Conservation (phyloP, 2,888 invertebrate species). For the Morpho helenor region DNA sequence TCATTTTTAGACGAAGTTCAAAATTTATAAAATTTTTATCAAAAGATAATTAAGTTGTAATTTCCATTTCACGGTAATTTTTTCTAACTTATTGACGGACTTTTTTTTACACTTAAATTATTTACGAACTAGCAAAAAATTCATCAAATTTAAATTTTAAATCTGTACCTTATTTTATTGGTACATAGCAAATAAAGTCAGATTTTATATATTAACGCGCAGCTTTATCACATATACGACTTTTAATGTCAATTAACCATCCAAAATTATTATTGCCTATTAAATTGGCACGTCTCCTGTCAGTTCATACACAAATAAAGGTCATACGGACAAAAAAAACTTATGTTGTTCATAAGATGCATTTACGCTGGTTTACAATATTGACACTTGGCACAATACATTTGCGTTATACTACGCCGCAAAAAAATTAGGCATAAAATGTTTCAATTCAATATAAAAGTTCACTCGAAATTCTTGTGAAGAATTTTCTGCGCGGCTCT, state of each 20-base stretch:
- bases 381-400: constrained; percentile 9
- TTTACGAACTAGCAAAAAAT: too few species aligned
- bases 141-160: too few species aligned
- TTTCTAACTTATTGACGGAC: too few species aligned
- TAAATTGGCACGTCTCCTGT: constrained; percentile 8
- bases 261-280: constrained; percentile 15
- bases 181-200: too few species aligned
- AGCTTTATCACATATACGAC: too few species aligned
- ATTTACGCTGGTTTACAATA: not conserved
- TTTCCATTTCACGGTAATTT: too few species aligned
- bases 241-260: not conserved
- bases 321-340: constrained; percentile 10
- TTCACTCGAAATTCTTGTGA: constrained; percentile 78
- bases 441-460: not conserved
- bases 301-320: not conserved
- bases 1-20: too few species aligned
- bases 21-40: too few species aligned
- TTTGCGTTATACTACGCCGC: not conserved
- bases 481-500: constrained; percentile 93
- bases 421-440: not conserved
- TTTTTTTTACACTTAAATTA: too few species aligned
- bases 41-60: too few species aligned
- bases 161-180: too few species aligned
- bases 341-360: constrained; percentile 5
- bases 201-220: too few species aligned